These are phyloP conservation scores for Xenopus laevis DNA, from an alignment of 2,113 vertebrate species.

Conservation along the genomic window DNA sequence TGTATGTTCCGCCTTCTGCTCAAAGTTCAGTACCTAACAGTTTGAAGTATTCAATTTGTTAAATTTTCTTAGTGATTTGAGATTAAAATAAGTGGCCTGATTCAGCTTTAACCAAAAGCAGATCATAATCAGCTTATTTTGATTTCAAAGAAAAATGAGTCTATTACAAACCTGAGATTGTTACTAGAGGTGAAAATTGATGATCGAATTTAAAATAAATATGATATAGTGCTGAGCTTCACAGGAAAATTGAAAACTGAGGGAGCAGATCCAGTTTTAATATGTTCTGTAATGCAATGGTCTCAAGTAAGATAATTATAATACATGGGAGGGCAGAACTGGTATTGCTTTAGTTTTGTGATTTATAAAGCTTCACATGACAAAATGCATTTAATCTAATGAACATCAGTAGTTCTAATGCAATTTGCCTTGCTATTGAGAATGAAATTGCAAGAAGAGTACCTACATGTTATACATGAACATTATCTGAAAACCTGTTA, in stretches of 20 bases:
- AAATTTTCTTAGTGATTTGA: constrained; percentile 5
- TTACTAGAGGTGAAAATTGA: constrained; percentile 15
- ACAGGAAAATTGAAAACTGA: neutral
- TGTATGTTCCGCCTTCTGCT: no score
- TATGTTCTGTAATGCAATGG: neutral
- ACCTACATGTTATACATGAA: no score
- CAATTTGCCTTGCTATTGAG: no score
- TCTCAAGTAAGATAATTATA: neutral
- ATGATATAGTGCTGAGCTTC: neutral
- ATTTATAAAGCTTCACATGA: no score
- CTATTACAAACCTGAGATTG: constrained; percentile 12
- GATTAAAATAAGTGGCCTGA: constrained; percentile 32
- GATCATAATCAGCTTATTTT: constrained; percentile 21
- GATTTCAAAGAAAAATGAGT: constrained; percentile 24
- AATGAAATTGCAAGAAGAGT: no score
- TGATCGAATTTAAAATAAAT: constrained; percentile 9
- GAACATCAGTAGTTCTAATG: no score
- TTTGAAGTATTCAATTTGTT: no score
- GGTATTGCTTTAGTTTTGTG: neutral
- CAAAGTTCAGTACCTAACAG: no score
- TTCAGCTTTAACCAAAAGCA: neutral
- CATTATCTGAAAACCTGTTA: no score
- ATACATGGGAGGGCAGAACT: neutral
- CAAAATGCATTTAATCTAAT: no score
- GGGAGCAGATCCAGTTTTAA: neutral